phyloP scores from a whole-genome alignment of 1,140 invertebrate species.

The Helicoverpa zea region DNA sequence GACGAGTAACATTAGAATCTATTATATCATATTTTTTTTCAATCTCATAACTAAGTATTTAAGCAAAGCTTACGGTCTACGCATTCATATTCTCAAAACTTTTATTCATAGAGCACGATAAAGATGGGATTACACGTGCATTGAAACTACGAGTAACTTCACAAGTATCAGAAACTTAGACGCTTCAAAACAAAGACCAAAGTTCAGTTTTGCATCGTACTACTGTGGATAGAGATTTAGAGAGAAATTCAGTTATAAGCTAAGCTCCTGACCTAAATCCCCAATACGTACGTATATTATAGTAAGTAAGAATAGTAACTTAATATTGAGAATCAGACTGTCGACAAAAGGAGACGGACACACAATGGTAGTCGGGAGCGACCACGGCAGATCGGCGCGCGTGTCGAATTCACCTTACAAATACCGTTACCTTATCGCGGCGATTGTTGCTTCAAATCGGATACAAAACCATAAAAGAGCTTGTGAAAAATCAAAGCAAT shows the following conservation, averaged over 20 bases:
- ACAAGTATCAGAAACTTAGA: constrained; percentile 22
- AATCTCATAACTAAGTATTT: too few species aligned
- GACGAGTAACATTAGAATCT: too few species aligned
- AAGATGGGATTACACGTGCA: constrained; percentile 4
- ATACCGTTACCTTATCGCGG: constrained; percentile 21
- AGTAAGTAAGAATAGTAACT: constrained; percentile 16
- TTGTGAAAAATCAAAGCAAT: constrained; percentile 13
- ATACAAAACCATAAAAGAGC: constrained; percentile 3
- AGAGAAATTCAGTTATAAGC: constrained; percentile 24
- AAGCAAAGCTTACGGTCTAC: not conserved
- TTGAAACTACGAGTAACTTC: not conserved
- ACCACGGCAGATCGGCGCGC: not conserved
- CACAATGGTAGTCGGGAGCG: constrained; percentile 8
- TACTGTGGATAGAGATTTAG: not conserved
- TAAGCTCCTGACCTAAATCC: constrained; percentile 7
- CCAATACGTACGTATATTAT: not conserved
- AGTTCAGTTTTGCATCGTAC: constrained; percentile 1
- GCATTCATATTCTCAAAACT: not conserved
- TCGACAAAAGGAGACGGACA: constrained; percentile 37
- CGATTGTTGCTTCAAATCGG: constrained; percentile 19
- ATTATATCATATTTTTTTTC: too few species aligned
- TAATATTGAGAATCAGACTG: constrained; percentile 14
- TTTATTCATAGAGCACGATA: not conserved
- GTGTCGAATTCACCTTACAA: constrained; percentile 14
- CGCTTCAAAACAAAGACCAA: constrained; percentile 27